Evolutionary conservation across 2,797 vertebrate species (phyloP), one percentile per base, ranked within the genome.

Genomic region (Hylomyscus alleni): DNA sequence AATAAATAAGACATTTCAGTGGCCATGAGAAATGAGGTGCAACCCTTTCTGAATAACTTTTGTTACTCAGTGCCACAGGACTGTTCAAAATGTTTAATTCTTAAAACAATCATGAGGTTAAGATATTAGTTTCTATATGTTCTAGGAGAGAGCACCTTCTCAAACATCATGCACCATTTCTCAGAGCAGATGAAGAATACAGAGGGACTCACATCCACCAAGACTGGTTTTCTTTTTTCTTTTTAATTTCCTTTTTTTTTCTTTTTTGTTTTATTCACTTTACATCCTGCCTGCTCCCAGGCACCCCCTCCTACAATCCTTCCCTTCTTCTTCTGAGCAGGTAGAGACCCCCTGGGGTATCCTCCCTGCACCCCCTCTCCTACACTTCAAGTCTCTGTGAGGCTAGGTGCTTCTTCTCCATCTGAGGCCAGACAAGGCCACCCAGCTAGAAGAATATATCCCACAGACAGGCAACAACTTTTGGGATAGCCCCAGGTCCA

Each of bases 61-160:
- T 65, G 83, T 40, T 73, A 73, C 40, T 73, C 7, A 37, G 24
- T 87, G 54, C 19, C 26, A 69, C 37, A 26, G 58, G 37, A 44
- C n/a, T n/a, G 0, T 80, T 58, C 5, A 81, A 77, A 94, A 44
- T 62, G 8, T 89, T 93, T 84, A 73, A 56, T 75, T 96, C 62
- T 50, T 20, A 78, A 72, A 82, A 26, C 3, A 65, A 92, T 34
- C 10, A 34, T 50, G 69, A 92, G 34, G 5, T 80, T 62, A 93
- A 13, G 72, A 94, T 75, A 94, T 92, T 78, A 19, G 31, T 95
- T 96, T 95, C 47, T 58, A 12, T 40, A 22, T 85, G 4, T 50
- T 80, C 2, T 62, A 13, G 6, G 31, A 40, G 44, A 50, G n/a
- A 62, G 22, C n/a, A 47, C 19, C 75, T 37, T 88, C 94, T 88